A percentile compares a stretch with the other conserved stretches of the same genome.
phyloP scores from a whole-genome alignment of 2,888 invertebrate species.

The Pollenia griseotomentosa region DNA sequence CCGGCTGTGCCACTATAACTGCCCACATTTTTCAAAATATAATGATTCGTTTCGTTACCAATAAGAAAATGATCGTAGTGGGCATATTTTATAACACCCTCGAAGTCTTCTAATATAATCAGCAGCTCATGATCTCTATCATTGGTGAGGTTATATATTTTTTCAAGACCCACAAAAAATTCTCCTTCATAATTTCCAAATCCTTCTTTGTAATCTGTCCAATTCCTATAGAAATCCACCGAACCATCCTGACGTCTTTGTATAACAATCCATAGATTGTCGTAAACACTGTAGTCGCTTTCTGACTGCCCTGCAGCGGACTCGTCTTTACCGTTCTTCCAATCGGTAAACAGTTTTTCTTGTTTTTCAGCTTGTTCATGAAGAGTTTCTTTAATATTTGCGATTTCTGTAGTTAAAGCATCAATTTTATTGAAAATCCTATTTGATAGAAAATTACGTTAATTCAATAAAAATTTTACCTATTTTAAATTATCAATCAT shows the following conservation, averaged over 20 bases:
- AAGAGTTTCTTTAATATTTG: constrained; percentile 12
- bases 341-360: neutral
- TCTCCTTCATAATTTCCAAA: constrained; percentile 52
- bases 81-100: constrained; percentile 33
- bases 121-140: constrained; percentile 53
- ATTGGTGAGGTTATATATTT: constrained; percentile 53
- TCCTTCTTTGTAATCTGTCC: constrained; percentile 58
- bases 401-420: constrained; percentile 26
- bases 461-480: neutral
- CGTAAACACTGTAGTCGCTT: constrained; percentile 10
- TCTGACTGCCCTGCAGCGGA: neutral
- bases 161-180: constrained; percentile 58
- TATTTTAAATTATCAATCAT: too few relatives aligned
- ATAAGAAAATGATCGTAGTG: constrained; percentile 64
- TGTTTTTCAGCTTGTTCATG: neutral
- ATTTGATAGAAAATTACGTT: neutral
- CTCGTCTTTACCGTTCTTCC: neutral
- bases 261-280: constrained; percentile 56
- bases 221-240: constrained; percentile 57
- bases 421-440: constrained; percentile 47
- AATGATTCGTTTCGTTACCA: constrained; percentile 46
- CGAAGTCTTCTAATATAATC: constrained; percentile 29
- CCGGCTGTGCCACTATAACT: constrained; percentile 53
- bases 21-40: constrained; percentile 48
- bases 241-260: constrained; percentile 60